These are phyloP conservation scores for Pangasius mekongensis DNA, from an alignment of 2,797 vertebrate genomes.

Conservation along the genomic window DNA sequence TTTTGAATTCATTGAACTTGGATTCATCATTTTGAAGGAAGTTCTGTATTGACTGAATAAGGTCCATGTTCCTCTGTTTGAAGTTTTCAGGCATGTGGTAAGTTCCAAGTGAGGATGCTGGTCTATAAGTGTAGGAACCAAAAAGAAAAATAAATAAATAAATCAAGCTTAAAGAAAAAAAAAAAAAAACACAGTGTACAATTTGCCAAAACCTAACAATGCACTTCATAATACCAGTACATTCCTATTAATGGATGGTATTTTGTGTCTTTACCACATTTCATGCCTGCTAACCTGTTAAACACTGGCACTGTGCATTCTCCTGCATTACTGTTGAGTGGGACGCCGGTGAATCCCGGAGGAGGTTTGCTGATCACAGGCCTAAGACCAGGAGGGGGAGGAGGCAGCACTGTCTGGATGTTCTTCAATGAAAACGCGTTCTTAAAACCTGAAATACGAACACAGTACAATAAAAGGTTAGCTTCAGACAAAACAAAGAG, in stretches of 20 bases:
- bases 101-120: constrained; percentile 66
- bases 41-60: constrained; percentile 92
- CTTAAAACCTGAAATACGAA: constrained; percentile 84
- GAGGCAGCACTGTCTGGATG: constrained; percentile 61
- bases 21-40: constrained; percentile 89
- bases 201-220: neutral
- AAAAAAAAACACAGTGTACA: neutral
- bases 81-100: constrained; percentile 93
- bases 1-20: constrained; percentile 93
- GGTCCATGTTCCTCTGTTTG: constrained; percentile 90
- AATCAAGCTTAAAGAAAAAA: neutral
- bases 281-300: constrained; percentile 80
- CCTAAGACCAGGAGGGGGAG: constrained; percentile 84
- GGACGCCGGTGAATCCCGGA: constrained; percentile 90
- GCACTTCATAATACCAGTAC: neutral
- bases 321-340: constrained; percentile 80
- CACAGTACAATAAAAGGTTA: neutral
- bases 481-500: neutral
- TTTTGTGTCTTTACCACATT: neutral
- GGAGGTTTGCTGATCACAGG: constrained; percentile 86
- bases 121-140: constrained; percentile 63
- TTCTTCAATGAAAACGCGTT: constrained; percentile 83
- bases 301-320: constrained; percentile 72
- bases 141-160: neutral
- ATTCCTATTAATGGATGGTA: neutral